Percentiles rank a stretch among this genome's conserved stretches.
Evolutionary conservation across 2,888 invertebrate species (phyloP).

Genomic region (Patella depressa): DNA sequence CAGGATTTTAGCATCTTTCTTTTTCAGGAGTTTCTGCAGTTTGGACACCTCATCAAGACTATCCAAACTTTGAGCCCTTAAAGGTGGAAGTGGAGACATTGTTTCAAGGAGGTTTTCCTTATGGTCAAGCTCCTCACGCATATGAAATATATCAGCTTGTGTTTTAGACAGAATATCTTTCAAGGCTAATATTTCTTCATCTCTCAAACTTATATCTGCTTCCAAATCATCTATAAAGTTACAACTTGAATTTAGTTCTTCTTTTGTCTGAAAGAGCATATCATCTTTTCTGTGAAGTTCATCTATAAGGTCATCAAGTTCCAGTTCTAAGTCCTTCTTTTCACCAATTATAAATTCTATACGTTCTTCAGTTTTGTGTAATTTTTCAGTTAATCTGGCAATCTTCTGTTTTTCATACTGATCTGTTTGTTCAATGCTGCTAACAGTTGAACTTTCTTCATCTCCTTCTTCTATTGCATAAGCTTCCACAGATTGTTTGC

Average conservation of each 20-base stretch:
- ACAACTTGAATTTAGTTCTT: not conserved
- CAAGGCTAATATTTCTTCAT: conserved; percentile 29
- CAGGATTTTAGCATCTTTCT: conserved; percentile 15
- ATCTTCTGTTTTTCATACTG: not conserved
- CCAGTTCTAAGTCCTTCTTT: conserved; percentile 1
- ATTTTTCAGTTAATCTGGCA: conserved; percentile 1
- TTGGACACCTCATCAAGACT: not conserved
- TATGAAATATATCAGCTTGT: not conserved
- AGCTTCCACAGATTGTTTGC: not conserved
- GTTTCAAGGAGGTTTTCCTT: not conserved
- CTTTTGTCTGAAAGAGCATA: conserved; percentile 1
- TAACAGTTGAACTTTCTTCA: not conserved
- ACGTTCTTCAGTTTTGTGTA: not conserved
- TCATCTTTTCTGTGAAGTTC: not conserved
- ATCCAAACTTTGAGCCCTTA: not conserved
- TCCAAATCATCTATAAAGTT: conserved; percentile 22
- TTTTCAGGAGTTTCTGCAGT: conserved; percentile 22
- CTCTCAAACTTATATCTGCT: conserved; percentile 27
- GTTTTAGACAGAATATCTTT: conserved; percentile 4
- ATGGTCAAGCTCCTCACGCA: not conserved
- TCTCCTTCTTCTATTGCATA: not conserved
- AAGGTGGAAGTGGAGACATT: not conserved
- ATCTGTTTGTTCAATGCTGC: not conserved
- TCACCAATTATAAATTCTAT: not conserved
- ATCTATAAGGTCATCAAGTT: not conserved